Evolutionary conservation across 1,140 invertebrate genomes (phyloP), one percentile per base, ranked within the genome.

Genomic region (Oncopeltus fasciatus): DNA sequence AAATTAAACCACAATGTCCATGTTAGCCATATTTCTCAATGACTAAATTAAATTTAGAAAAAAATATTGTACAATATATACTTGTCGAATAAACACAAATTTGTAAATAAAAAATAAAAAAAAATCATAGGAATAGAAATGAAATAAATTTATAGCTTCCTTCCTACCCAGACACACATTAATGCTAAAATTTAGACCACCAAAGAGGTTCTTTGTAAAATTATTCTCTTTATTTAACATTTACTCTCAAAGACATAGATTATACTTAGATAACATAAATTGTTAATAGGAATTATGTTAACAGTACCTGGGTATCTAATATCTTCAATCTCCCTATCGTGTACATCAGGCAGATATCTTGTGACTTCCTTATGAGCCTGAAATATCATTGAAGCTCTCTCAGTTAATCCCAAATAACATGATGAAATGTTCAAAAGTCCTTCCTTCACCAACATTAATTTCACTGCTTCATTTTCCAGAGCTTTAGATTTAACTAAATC

Each of bases 391-490:
- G 72, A 68, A 68, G 74, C 73, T 68, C 79, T 76, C 33, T 74
- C 70, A 14, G 74, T 74, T 63, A 79, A 65, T 46, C 74, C 75
- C 12, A 78, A 65, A 65, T 80, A 79, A 24, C 75, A 72, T 58
- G 77, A 74, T 24, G 76, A 76, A 43, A 80, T 65, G 66, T 77
- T 77, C 18, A 74, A 62, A 12, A 81, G 66, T 0, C 78, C 77
- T 67, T 78, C 75, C 62, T 78, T 78, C 3, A 80, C 60, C 16
- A 78, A 66, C 11, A 79, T 77, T 62, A 80, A 68, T 67, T 81
- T 81, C 0, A 78, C 71, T n/a, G 74, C 74, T 72, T 81, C 79
- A 68, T 78, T 79, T 67, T 81, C 78, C 53, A 73, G 68, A 16
- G 74, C 66, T 56, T 74, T 70, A 60, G 79, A 76, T 49, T 72